Conservation (phyloP, 2,113 vertebrate species). For the Caracal caracal region DNA sequence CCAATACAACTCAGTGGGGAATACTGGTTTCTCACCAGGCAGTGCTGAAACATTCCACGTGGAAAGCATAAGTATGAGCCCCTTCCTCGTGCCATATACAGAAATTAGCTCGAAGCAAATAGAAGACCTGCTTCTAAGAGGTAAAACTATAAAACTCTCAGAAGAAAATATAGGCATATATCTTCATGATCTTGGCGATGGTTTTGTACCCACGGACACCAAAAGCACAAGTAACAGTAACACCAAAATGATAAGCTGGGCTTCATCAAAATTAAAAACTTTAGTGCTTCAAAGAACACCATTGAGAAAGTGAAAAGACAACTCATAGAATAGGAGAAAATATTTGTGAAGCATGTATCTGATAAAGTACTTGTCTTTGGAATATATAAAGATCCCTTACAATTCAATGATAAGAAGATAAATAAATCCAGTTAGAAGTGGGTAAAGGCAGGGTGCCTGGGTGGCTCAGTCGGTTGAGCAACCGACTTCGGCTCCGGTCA, state of each 20-base stretch:
- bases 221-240: not conserved
- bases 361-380: not conserved
- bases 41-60: not conserved
- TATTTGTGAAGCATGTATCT: not conserved
- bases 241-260: not conserved
- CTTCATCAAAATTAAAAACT: not conserved
- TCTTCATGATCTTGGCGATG: not conserved
- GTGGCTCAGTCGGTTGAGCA: no score
- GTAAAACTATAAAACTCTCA: not conserved
- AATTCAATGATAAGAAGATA: not conserved
- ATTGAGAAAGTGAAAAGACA: not conserved
- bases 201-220: not conserved
- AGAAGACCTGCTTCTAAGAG: not conserved
- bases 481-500: no score
- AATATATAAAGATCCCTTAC: not conserved
- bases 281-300: not conserved
- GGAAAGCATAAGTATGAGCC: not conserved
- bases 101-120: not conserved
- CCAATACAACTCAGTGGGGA: not conserved
- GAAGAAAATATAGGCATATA: not conserved
- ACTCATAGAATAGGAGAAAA: not conserved
- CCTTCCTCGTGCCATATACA: not conserved
- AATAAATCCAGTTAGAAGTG: not conserved
- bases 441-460: not conserved
- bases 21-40: not conserved